Conservation (phyloP, 2,888 invertebrate species). For the Lithophane socia region DNA sequence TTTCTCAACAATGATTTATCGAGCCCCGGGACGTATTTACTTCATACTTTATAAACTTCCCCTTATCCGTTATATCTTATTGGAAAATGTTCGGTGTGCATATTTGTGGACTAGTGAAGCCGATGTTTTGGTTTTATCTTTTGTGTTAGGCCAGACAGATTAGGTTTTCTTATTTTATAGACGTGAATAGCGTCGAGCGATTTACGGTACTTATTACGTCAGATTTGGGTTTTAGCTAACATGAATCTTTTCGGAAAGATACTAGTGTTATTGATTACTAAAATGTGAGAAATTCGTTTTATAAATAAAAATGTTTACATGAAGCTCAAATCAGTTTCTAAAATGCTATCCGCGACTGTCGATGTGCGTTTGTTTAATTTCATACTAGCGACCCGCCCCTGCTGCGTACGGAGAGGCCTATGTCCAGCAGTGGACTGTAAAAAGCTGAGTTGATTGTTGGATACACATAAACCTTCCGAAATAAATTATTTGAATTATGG, state of each 20-base stretch:
- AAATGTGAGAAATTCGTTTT: not conserved
- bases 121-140: constrained; percentile 33
- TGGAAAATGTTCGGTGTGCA: constrained; percentile 51
- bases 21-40: constrained; percentile 80
- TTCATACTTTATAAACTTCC: constrained; percentile 67
- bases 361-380: not conserved
- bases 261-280: too few relatives aligned
- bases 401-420: too few relatives aligned
- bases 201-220: not conserved
- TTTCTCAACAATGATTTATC: constrained; percentile 84
- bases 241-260: not conserved
- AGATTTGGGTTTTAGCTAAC: not conserved
- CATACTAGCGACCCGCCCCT: not conserved
- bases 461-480: too few relatives aligned
- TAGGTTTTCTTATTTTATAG: constrained; percentile 24
- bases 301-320: not conserved
- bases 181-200: constrained; percentile 3
- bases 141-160: constrained; percentile 27
- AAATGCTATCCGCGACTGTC: too few relatives aligned
- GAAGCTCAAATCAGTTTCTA: not conserved
- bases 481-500: too few relatives aligned
- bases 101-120: constrained; percentile 45
- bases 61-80: constrained; percentile 53
- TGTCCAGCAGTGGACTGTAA: too few relatives aligned
- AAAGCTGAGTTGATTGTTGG: too few relatives aligned